These are phyloP conservation scores for Sarcophaga carnaria DNA, from an alignment of 2,888 invertebrate species.

Conservation along the genomic window DNA sequence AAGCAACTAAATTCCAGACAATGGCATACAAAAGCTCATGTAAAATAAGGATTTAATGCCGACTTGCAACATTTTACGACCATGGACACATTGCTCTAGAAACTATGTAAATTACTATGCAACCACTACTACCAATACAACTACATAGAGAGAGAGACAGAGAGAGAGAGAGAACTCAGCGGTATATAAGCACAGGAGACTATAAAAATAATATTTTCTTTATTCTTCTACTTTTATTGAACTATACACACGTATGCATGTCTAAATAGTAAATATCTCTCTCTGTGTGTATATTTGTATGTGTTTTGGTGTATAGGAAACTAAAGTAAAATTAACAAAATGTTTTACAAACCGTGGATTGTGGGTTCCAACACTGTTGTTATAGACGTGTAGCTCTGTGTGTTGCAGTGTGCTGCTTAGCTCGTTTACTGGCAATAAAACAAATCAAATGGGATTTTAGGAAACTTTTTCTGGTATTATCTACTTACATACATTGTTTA, in stretches of 20 bases:
- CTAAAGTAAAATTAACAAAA: constrained; percentile 70
- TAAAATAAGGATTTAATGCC: constrained; percentile 70
- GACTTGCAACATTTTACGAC: constrained; percentile 70
- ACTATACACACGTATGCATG: neutral
- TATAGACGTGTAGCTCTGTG: neutral
- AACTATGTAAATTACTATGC: constrained; percentile 70
- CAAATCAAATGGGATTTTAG: constrained; percentile 67
- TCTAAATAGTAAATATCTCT: neutral
- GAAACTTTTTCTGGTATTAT: constrained; percentile 56
- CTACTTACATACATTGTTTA: constrained; percentile 44
- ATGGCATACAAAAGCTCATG: constrained; percentile 70
- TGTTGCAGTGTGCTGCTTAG: constrained; percentile 7
- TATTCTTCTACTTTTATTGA: neutral
- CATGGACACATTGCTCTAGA: constrained; percentile 69
- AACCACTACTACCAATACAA: constrained; percentile 29
- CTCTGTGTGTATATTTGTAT: constrained; percentile 6
- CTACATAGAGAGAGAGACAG: neutral
- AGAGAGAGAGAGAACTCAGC: neutral
- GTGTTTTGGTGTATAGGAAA: constrained; percentile 52
- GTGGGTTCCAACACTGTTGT: constrained; percentile 60
- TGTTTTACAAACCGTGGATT: constrained; percentile 70
- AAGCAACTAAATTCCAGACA: constrained; percentile 58
- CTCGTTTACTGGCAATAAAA: constrained; percentile 53
- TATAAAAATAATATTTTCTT: constrained; percentile 43
- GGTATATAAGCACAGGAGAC: neutral